Evolutionary conservation across 2,888 invertebrate genomes (phyloP).

Genomic region (Luperina testacea): DNA sequence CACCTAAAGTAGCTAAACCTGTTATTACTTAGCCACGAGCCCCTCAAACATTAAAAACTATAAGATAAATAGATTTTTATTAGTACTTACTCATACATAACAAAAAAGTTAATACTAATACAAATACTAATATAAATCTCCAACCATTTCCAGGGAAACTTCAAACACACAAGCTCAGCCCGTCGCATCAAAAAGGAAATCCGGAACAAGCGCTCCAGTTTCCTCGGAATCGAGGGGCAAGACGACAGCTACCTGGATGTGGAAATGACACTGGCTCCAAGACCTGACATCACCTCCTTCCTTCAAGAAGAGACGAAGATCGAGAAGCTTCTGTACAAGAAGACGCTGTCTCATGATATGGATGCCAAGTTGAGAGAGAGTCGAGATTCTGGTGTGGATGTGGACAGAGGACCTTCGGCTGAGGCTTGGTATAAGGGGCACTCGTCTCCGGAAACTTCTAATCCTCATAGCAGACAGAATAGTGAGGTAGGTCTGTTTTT

Average conservation of each 20-base stretch:
- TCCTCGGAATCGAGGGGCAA: slow-evolving; percentile 95
- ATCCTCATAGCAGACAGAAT: slow-evolving; percentile 94
- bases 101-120: background rate
- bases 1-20: no score
- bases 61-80: background rate
- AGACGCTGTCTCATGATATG: slow-evolving; percentile 92
- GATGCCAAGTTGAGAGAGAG: slow-evolving; percentile 92
- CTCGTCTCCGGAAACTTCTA: slow-evolving; percentile 88
- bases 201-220: slow-evolving; percentile 95
- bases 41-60: background rate
- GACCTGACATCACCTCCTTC: slow-evolving; percentile 95
- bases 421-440: slow-evolving; percentile 91
- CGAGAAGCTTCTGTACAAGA: slow-evolving; percentile 94
- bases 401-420: slow-evolving; percentile 90
- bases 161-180: slow-evolving; percentile 94
- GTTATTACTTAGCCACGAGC: no score
- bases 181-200: slow-evolving; percentile 96
- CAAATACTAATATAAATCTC: background rate
- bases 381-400: slow-evolving; percentile 94
- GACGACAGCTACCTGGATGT: slow-evolving; percentile 92
- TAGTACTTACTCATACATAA: background rate
- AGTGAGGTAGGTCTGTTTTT: slow-evolving; percentile 90
- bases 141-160: slow-evolving; percentile 84
- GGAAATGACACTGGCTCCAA: slow-evolving; percentile 92
- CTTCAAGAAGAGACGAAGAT: slow-evolving; percentile 94